Percentiles rank a stretch among this genome's conserved stretches.
Conservation (phyloP, 2,113 vertebrate genomes). For the Pampusana beccarii region DNA sequence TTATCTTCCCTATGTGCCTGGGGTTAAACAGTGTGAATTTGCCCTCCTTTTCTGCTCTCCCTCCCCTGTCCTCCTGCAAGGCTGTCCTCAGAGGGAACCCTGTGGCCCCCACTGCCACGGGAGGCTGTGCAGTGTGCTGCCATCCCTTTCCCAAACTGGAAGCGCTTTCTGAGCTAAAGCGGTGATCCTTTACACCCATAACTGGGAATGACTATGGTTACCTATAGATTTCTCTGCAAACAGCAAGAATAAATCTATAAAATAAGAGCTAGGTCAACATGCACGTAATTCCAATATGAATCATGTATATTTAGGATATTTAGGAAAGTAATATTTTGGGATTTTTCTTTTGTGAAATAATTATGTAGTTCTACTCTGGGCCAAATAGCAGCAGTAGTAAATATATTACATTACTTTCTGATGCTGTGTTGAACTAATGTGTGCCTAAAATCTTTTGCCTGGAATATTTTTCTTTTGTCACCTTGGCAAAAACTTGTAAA, state of each 20-base stretch:
- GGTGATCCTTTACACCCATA: fast-evolving
- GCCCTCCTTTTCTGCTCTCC: neutral
- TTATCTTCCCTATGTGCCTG: neutral
- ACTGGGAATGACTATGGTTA: neutral
- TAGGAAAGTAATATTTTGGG: neutral
- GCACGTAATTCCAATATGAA: neutral
- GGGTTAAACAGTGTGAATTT: neutral
- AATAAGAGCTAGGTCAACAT: neutral
- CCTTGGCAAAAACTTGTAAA: neutral
- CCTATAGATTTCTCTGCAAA: neutral
- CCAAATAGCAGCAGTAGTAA: neutral
- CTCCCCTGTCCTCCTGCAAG: neutral
- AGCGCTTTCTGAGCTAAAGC: neutral
- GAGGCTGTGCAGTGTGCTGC: neutral
- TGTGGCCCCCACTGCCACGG: neutral
- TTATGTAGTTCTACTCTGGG: neutral
- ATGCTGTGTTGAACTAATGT: neutral
- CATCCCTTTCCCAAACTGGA: neutral
- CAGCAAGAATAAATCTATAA: neutral
- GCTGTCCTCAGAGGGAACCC: neutral
- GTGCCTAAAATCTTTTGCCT: neutral
- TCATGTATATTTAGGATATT: neutral
- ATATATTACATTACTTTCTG: neutral
- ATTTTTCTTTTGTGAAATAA: neutral
- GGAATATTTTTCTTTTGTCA: neutral